Base-by-base conservation (phyloP, 2,888 invertebrate species). In the Dryocosmus kuriphilus region DNA sequence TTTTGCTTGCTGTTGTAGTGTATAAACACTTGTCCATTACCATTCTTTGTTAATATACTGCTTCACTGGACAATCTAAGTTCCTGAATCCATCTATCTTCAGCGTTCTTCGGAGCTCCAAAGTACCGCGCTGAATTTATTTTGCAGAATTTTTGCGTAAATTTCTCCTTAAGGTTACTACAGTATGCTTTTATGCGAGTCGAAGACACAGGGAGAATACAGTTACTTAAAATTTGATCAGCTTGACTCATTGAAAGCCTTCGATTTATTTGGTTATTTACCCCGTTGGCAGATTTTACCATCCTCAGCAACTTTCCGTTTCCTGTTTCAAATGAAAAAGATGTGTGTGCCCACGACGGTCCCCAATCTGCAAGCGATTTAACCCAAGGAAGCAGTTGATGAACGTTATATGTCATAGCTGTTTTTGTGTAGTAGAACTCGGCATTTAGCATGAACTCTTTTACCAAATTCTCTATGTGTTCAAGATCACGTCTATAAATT, bases 41-140 rank as follows among this genome's bases (percentile, higher is more conserved):
- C 51, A 73, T 73, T 73, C 55, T 24, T 27, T 51, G 16, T 55
- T 51, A 46, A 73, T 24, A 65, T 14, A 27, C 51, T 27, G 46
- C 22, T 24, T 19, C 30, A 55, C 22, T 14, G 19, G 51, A 30
- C 24, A 51, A 2, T 73, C 24, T 4, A 27, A 51, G 30, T 27
- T 73, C 46, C 9, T 11, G 3, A 8, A 19, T 3, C 51, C 46
- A 27, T 22, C n/a, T 30, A 35, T 38, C 9, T 65, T 7, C 32
- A 11, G 9, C 7, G 5, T 65, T 19, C 27, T 11, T 60, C 7
- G 30, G 51, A 46, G 14, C 19, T 22, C 73, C 73, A 51, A 73
- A 73, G 46, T 73, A 73, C 24, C 30, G 55, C 14, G 9, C 32
- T 7, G 7, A 24, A 16, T 38, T 22, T 22, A 38, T 27, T 51